A percentile compares a stretch with the other conserved stretches of the same genome.
These are phyloP conservation scores for Trematocara macrostoma DNA, from an alignment of 2,113 vertebrate genomes.

Conservation along the genomic window DNA sequence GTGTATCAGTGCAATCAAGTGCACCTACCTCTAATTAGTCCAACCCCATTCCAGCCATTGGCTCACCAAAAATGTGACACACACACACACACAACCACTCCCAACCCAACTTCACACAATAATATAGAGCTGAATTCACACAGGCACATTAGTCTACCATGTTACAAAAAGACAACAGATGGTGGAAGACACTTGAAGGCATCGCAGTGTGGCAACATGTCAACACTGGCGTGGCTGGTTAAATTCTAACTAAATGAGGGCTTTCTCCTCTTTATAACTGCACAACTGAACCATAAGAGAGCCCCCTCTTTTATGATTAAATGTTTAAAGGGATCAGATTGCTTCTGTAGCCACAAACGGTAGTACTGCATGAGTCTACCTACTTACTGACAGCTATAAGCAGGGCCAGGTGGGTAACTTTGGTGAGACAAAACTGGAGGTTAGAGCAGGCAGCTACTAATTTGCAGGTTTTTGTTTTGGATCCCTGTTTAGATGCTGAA, in stretches of 20 bases:
- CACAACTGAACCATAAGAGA: not conserved
- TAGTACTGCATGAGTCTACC: not conserved
- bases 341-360: not conserved
- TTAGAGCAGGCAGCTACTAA: not conserved
- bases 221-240: constrained; percentile 12
- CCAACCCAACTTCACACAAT: not conserved
- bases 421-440: not conserved
- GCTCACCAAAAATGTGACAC: no score
- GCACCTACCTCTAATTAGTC: no score
- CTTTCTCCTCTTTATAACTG: not conserved
- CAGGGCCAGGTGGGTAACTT: not conserved
- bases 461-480: not conserved
- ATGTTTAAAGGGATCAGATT: not conserved
- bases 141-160: not conserved
- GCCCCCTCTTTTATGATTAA: not conserved
- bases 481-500: not conserved
- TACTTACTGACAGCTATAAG: not conserved
- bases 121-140: not conserved
- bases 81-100: no score
- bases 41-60: no score
- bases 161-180: not conserved
- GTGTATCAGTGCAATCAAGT: no score
- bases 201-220: not conserved
- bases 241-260: constrained; percentile 41
- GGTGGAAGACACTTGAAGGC: constrained; percentile 39